Evolutionary conservation across 2,797 vertebrate genomes (phyloP).

Genomic region (Gastrophryne carolinensis): DNA sequence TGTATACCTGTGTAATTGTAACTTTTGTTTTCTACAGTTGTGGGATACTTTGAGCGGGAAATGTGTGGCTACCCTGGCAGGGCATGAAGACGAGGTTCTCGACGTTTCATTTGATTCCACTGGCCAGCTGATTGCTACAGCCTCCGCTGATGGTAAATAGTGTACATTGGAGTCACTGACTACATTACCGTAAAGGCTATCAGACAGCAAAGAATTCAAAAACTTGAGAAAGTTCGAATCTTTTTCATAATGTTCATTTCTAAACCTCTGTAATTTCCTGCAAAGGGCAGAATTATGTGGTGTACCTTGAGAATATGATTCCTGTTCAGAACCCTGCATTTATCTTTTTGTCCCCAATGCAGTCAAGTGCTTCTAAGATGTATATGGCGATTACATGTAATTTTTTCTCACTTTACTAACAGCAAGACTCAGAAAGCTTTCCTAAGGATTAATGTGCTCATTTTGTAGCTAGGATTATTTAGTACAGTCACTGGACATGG

Average conservation of each 20-base stretch:
- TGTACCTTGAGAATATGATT: background rate
- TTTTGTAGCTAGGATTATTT: conserved; percentile 4
- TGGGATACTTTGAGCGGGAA: conserved; percentile 80
- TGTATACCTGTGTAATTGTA: background rate
- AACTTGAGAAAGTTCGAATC: background rate
- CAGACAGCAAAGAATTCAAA: background rate
- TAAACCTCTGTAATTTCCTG: background rate
- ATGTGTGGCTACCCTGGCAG: conserved; percentile 78
- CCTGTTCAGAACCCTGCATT: background rate
- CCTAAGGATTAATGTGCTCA: conserved; percentile 12
- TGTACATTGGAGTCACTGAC: background rate
- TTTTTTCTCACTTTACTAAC: conserved; percentile 6
- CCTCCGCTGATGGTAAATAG: conserved; percentile 85
- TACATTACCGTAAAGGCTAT: background rate
- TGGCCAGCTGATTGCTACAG: conserved; percentile 83
- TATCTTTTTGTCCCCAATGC: background rate
- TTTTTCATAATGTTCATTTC: background rate
- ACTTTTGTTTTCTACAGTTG: conserved; percentile 67
- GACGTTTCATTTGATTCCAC: conserved; percentile 91
- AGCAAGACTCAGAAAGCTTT: background rate
- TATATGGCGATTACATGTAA: conserved; percentile 15
- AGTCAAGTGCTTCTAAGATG: conserved; percentile 7
- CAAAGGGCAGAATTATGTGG: background rate
- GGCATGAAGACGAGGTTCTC: conserved; percentile 84
- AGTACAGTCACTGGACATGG: background rate